Evolutionary conservation across 2,113 vertebrate genomes (phyloP), one percentile per base, ranked within the genome.

Genomic region (Pteruthius melanotis): DNA sequence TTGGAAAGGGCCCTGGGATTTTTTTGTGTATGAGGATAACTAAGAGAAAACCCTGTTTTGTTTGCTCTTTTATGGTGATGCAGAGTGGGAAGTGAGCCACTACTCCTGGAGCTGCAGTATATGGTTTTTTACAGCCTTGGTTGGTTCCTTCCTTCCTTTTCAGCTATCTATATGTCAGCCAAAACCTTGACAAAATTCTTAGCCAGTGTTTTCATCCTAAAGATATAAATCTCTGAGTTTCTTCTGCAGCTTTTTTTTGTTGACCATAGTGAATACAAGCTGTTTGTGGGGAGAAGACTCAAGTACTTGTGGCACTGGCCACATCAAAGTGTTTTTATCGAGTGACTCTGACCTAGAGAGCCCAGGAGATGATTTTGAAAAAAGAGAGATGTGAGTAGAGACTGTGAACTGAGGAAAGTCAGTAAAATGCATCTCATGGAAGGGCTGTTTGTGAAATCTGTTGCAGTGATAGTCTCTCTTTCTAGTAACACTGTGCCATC

Each of bases 21-120:
- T 91, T 91, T 91, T 71, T 74, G 42, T 81, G 24, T 87, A 6
- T 89, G 74, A 83, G 54, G 33, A 53, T 87, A 91, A 53, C 70
- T 71, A 11, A 78, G 79, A 78, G 56, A 74, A 86, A 77, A 83
- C 49, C 59, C 47, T 82, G 45, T 10, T 95, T 79, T 89, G 26
- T 91, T 93, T 95, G 75, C 16, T 45, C 76, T 82, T 96, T 89
- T 92, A 77, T 86, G 80, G 90, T 71, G 79, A 66, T 6, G 7
- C 31, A 63, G 52, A 69, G 20, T 95, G 83, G 94, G 79, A 91
- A 83, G 26, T 40, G 21, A 96, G 93, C 82, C 75, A 90, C 47
- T 23, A 7, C 39, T 87, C 35, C 57, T 72, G 37, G 60, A 88
- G 64, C 35, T 91, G 79, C 75, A 83, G 40, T 65, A 33, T 52